Conservation (phyloP, 2,888 invertebrate species). For the Dioctria rufipes region DNA sequence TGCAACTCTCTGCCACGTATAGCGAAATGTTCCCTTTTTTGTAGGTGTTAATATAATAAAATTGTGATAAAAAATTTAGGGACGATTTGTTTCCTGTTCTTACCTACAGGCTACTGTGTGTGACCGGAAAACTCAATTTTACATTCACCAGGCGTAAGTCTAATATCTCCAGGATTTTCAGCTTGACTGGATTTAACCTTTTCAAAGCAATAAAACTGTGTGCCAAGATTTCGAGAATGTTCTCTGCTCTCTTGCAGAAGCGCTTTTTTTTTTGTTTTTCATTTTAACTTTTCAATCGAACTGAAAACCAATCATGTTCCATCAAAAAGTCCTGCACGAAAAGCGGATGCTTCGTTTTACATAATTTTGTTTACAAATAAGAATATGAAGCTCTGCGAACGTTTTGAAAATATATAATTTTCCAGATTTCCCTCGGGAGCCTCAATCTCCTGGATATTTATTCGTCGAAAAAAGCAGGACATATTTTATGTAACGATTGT, state of each 20-base stretch:
- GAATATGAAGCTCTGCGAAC: neutral
- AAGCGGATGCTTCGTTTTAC: neutral
- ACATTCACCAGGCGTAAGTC: slow-evolving; percentile 40
- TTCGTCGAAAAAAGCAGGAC: too few relatives aligned
- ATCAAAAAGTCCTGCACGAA: slow-evolving; percentile 2
- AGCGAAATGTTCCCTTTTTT: slow-evolving; percentile 20
- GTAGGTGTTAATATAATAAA: slow-evolving; percentile 44
- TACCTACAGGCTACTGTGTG: slow-evolving; percentile 8
- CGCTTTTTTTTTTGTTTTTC: neutral
- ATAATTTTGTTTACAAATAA: neutral
- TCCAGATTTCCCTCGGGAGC: too few relatives aligned
- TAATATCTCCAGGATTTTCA: slow-evolving; percentile 45
- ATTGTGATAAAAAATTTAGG: slow-evolving; percentile 50
- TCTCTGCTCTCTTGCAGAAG: neutral
- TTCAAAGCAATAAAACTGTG: slow-evolving; percentile 27
- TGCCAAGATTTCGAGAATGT: neutral
- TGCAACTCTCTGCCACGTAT: neutral
- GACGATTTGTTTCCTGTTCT: slow-evolving; percentile 44
- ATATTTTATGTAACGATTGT: too few relatives aligned
- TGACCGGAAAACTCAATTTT: slow-evolving; percentile 40
- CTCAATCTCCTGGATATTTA: too few relatives aligned
- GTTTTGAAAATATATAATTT: too few relatives aligned
- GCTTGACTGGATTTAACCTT: slow-evolving; percentile 41
- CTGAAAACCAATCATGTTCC: neutral
- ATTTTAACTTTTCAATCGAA: neutral